Percentiles rank a stretch among this genome's conserved stretches.
phyloP scores from a whole-genome alignment of 2,113 vertebrate genomes.

The Elachura formosa region DNA sequence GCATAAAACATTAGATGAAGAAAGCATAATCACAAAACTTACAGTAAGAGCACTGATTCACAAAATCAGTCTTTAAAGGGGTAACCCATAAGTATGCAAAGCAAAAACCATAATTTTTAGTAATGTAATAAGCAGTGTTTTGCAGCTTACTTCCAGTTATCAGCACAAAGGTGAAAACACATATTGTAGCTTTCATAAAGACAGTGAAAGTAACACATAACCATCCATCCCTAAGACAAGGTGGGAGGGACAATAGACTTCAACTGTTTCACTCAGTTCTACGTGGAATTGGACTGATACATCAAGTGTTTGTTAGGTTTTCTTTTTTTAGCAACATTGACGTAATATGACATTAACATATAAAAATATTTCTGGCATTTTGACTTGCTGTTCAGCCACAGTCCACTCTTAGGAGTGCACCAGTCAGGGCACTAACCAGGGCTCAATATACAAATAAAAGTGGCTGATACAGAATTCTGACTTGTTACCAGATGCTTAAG shows the following conservation, averaged over 20 bases:
- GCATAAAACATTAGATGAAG: conserved; percentile 68
- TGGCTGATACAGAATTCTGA: conserved; percentile 73
- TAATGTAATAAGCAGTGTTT: conserved; percentile 68
- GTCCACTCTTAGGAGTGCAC: conserved; percentile 72
- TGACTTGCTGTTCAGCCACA: conserved; percentile 75
- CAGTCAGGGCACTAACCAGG: conserved; percentile 68
- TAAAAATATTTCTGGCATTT: conserved; percentile 84
- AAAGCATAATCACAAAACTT: conserved; percentile 66
- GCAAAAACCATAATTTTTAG: conserved; percentile 64
- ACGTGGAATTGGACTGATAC: conserved; percentile 77
- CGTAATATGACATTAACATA: conserved; percentile 82
- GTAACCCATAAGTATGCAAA: conserved; percentile 67
- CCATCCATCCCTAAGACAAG: conserved; percentile 68
- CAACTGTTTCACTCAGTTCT: conserved; percentile 76
- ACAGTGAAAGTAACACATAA: conserved; percentile 79
- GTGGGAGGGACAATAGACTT: conserved; percentile 72
- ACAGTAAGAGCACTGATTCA: conserved; percentile 65
- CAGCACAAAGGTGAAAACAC: conserved; percentile 85
- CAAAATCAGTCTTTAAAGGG: conserved; percentile 76
- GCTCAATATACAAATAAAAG: conserved; percentile 80
- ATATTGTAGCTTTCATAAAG: conserved; percentile 77
- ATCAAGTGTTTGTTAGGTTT: conserved; percentile 78
- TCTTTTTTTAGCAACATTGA: conserved; percentile 75
- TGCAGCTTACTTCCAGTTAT: conserved; percentile 80
- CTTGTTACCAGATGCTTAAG: conserved; percentile 86